A percentile compares a stretch with the other conserved stretches of the same genome.
Evolutionary conservation across 2,797 vertebrate species (phyloP).

Genomic region (Vultur gryphus): DNA sequence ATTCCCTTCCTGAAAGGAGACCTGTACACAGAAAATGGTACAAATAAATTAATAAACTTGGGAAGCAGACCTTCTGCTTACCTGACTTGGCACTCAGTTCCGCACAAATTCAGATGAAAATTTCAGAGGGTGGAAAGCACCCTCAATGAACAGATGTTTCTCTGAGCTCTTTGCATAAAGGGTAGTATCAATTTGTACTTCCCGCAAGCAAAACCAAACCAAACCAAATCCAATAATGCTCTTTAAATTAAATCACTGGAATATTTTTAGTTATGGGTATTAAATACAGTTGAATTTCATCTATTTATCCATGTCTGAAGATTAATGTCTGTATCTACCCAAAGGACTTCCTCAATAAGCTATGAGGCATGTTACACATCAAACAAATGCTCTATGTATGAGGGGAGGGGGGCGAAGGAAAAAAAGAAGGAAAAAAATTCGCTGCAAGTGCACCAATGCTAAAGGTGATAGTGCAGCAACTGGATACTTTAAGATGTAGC

Average conservation of each 20-base stretch:
- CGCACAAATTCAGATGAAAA: neutral
- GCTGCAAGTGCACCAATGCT: neutral
- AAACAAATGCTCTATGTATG: neutral
- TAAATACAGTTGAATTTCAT: neutral
- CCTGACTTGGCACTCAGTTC: neutral
- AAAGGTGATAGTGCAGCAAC: neutral
- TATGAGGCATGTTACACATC: neutral
- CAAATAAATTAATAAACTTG: neutral
- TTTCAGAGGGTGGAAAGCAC: neutral
- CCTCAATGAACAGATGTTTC: neutral
- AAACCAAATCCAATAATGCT: neutral
- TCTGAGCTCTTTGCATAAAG: neutral
- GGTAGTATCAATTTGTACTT: neutral
- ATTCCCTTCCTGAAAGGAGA: neutral
- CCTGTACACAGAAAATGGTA: neutral
- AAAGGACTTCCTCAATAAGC: neutral
- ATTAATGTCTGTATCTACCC: neutral
- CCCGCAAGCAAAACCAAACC: neutral
- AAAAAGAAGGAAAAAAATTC: neutral
- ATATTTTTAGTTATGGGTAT: neutral
- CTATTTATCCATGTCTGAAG: neutral
- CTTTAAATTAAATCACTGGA: neutral
- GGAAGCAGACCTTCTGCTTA: neutral
- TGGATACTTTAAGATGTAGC: neutral
- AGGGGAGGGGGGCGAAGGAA: accelerated